These are phyloP conservation scores for Solenopsis fugax DNA, from an alignment of 1,140 invertebrate genomes.

Conservation along the genomic window DNA sequence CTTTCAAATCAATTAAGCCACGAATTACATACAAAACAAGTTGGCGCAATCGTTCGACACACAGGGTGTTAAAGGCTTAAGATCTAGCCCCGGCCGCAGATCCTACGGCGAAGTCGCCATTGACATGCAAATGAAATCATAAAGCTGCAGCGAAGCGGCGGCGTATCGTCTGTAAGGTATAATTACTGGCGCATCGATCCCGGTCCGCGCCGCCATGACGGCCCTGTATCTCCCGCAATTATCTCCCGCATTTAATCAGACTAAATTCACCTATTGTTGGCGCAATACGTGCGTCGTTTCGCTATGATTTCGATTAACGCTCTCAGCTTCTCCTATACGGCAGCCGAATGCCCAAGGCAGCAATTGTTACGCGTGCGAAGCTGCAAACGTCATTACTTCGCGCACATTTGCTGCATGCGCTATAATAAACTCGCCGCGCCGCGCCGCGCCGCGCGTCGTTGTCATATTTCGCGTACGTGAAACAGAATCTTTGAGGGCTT, in stretches of 20 bases:
- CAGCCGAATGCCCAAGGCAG: slow-evolving; percentile 30
- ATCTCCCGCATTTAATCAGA: slow-evolving; percentile 66
- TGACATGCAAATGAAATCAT: slow-evolving; percentile 66
- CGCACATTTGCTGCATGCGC: slow-evolving; percentile 4
- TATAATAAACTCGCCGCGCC: slow-evolving; percentile 24
- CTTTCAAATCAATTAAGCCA: slow-evolving; percentile 4
- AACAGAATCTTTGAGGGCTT: neutral
- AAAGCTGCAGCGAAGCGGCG: slow-evolving; percentile 57
- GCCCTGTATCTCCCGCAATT: slow-evolving; percentile 63
- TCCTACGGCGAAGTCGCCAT: slow-evolving; percentile 36
- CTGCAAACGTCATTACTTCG: slow-evolving; percentile 56
- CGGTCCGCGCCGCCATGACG: slow-evolving; percentile 36
- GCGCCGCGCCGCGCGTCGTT: no score
- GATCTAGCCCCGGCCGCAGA: neutral
- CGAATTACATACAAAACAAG: slow-evolving; percentile 38
- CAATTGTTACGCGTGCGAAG: slow-evolving; percentile 47
- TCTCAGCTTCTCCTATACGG: slow-evolving; percentile 22
- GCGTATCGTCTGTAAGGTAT: slow-evolving; percentile 66
- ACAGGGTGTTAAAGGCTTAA: slow-evolving; percentile 46
- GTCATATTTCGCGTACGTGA: neutral
- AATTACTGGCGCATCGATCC: slow-evolving; percentile 65
- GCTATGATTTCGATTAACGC: slow-evolving; percentile 63
- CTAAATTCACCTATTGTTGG: slow-evolving; percentile 67
- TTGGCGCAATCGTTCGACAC: slow-evolving; percentile 26
- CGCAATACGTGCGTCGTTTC: slow-evolving; percentile 65